Conservation (phyloP, 2,888 invertebrate species). For the Hemaris fuciformis region DNA sequence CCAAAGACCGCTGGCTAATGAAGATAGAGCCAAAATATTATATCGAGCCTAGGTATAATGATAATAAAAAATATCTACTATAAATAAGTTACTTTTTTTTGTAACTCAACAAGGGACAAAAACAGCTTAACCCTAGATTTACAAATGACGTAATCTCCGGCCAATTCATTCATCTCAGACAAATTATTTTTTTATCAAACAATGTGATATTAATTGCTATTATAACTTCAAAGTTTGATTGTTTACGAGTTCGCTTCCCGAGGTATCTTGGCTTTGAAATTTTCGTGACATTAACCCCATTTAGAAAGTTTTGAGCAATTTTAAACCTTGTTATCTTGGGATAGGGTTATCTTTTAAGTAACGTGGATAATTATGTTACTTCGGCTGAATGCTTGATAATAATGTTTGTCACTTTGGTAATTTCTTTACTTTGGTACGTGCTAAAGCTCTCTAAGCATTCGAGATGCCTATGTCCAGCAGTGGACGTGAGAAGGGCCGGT, state of each 20-base stretch:
- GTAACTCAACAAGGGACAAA: no score
- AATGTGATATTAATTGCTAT: constrained; percentile 30
- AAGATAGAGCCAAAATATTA: no score
- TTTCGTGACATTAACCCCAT: constrained; percentile 18
- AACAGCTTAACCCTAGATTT: no score
- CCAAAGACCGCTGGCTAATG: no score
- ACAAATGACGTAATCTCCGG: no score
- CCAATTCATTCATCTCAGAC: neutral
- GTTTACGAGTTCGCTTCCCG: constrained; percentile 31
- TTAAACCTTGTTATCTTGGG: neutral
- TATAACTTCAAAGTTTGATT: constrained; percentile 26
- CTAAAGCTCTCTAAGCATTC: no score
- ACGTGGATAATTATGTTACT: neutral
- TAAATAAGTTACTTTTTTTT: no score
- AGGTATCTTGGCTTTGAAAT: constrained; percentile 39
- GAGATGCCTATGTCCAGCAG: no score
- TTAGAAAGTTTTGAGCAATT: neutral
- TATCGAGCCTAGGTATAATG: no score
- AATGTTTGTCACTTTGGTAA: neutral
- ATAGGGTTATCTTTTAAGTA: neutral
- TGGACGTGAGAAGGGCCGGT: no score
- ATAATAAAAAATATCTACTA: no score
- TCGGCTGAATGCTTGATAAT: neutral
- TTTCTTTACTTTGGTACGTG: no score
- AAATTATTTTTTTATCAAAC: neutral